Percentiles rank a stretch among this genome's conserved stretches.
These are phyloP conservation scores for Podargus strigoides DNA, from an alignment of 2,797 vertebrate species.

Conservation along the genomic window DNA sequence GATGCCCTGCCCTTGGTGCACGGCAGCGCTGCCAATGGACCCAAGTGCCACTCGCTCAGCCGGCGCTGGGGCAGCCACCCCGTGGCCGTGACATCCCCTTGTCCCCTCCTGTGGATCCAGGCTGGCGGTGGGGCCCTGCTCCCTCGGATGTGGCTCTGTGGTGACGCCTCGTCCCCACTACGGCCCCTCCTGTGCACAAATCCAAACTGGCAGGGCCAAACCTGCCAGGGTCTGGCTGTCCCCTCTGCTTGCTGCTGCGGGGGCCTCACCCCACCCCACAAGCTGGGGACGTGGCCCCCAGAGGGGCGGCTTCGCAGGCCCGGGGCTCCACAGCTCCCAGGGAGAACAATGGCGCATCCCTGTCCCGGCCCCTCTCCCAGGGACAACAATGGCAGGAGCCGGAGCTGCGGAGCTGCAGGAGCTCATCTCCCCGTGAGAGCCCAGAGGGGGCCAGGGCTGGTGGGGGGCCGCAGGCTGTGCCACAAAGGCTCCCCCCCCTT, in stretches of 20 bases:
- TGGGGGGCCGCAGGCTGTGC: neutral
- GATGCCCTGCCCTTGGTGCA: neutral
- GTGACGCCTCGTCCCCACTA: neutral
- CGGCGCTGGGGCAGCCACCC: neutral
- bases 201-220: neutral
- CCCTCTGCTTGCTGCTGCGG: neutral
- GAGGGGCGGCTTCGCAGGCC: neutral
- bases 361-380: slow-evolving; percentile 36
- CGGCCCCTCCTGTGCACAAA: neutral
- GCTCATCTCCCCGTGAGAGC: slow-evolving; percentile 32
- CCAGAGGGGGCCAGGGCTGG: neutral
- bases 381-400: slow-evolving; percentile 56
- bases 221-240: too few species aligned
- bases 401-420: slow-evolving; percentile 18
- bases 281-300: neutral
- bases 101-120: neutral
- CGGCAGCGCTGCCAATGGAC: neutral
- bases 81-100: fast-evolving
- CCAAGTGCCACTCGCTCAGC: fast-evolving
- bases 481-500: neutral
- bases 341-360: slow-evolving; percentile 45
- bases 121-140: neutral
- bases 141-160: neutral
- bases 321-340: neutral
- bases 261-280: neutral